Percentiles rank a stretch among this genome's conserved stretches.
phyloP scores from a whole-genome alignment of 2,113 vertebrate species.

The Lampris incognitus region DNA sequence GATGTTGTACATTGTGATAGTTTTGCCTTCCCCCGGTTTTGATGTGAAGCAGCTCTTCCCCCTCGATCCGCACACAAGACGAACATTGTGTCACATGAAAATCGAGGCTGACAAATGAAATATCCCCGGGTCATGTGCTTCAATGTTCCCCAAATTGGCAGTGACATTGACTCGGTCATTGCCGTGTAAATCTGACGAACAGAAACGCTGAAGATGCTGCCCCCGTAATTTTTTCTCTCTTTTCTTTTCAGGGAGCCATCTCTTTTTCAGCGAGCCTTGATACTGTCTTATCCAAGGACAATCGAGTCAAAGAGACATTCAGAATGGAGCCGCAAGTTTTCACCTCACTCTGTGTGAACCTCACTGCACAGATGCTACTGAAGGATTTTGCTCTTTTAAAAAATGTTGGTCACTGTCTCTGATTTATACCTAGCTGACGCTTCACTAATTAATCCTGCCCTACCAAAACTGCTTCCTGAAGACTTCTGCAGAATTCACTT shows the following conservation, averaged over 20 bases:
- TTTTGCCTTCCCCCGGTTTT: slow-evolving; percentile 8
- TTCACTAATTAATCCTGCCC: slow-evolving; percentile 47
- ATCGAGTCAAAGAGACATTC: slow-evolving; percentile 10
- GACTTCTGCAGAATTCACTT: slow-evolving; percentile 43
- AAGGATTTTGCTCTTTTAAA: slow-evolving; percentile 24
- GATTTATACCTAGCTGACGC: slow-evolving; percentile 54
- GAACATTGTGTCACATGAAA: slow-evolving; percentile 53
- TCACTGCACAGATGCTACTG: slow-evolving; percentile 18
- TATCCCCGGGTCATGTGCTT: slow-evolving; percentile 47
- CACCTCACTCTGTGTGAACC: slow-evolving; percentile 5
- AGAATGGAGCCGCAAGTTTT: slow-evolving; percentile 23
- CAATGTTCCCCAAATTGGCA: slow-evolving; percentile 35
- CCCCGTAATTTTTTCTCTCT: neutral
- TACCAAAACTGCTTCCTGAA: slow-evolving; percentile 42
- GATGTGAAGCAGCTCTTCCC: slow-evolving; percentile 23
- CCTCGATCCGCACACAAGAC: slow-evolving; percentile 36
- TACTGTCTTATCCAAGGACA: slow-evolving; percentile 39
- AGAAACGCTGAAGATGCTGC: slow-evolving; percentile 40
- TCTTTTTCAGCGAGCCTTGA: slow-evolving; percentile 34
- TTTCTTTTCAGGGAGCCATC: neutral
- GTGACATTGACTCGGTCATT: slow-evolving; percentile 49
- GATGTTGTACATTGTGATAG: slow-evolving; percentile 22
- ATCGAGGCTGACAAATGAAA: slow-evolving; percentile 61
- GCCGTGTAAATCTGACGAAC: slow-evolving; percentile 59
- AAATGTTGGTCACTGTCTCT: slow-evolving; percentile 1